Conservation (phyloP, 2,888 invertebrate genomes). For the Reticulitermes lucifugus region DNA sequence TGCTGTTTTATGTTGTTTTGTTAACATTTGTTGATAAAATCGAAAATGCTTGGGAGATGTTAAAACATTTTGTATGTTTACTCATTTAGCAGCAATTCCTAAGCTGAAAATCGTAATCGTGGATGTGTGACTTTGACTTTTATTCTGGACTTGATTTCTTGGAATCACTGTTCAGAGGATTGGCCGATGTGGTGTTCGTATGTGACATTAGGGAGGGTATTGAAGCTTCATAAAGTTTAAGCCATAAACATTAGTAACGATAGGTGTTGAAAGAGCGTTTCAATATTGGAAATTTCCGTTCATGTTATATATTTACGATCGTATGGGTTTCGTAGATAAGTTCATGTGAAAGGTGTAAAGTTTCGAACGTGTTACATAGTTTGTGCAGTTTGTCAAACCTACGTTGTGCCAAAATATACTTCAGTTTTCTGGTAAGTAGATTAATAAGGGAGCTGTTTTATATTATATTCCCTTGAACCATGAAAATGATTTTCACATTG, state of each 20-base stretch:
- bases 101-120: neutral
- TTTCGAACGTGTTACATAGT: too few relatives aligned
- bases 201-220: neutral
- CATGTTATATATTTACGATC: too few relatives aligned
- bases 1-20: neutral
- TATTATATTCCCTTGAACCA: too few relatives aligned
- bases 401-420: too few relatives aligned
- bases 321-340: too few relatives aligned
- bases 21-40: neutral
- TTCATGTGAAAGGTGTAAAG: too few relatives aligned
- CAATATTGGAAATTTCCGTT: neutral
- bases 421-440: too few relatives aligned
- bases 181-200: neutral
- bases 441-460: too few relatives aligned
- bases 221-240: neutral
- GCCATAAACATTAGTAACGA: neutral
- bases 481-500: too few relatives aligned
- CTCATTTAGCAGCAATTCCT: neutral
- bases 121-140: neutral
- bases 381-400: too few relatives aligned
- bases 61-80: neutral
- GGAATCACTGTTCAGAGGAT: slow-evolving; percentile 2
- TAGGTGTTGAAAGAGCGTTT: neutral
- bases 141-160: slow-evolving; percentile 10
- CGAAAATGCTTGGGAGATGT: neutral